Percentiles rank a stretch among this genome's conserved stretches.
These are phyloP conservation scores for Cyclina sinensis DNA, from an alignment of 1,140 invertebrate species.

Conservation along the genomic window DNA sequence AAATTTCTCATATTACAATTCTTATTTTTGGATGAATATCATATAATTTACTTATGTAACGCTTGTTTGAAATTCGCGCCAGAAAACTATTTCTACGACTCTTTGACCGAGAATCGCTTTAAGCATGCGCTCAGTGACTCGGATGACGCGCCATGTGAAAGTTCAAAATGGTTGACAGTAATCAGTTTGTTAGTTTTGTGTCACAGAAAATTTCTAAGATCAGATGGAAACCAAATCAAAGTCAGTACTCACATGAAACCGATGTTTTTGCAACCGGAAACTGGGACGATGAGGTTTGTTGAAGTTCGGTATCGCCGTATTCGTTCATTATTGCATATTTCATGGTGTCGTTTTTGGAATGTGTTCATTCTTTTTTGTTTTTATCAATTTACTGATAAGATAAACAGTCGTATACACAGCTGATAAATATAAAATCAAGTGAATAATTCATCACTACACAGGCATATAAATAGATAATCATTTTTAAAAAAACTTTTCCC, in stretches of 20 bases:
- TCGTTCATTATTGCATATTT: not conserved
- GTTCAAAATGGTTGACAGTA: constrained; percentile 79
- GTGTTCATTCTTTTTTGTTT: not conserved
- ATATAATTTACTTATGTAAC: too few relatives aligned
- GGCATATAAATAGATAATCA: too few relatives aligned
- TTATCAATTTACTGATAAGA: constrained; percentile 12
- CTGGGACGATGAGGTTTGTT: constrained; percentile 91
- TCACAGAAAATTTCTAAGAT: constrained; percentile 92
- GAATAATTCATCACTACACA: too few relatives aligned
- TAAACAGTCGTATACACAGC: too few relatives aligned
- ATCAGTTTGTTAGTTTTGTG: constrained; percentile 83
- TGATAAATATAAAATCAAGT: too few relatives aligned
- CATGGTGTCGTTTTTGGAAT: not conserved
- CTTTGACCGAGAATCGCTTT: not conserved
- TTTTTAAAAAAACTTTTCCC: too few relatives aligned
- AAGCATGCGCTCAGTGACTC: not conserved
- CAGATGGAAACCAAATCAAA: constrained; percentile 91
- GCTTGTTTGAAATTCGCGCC: not conserved
- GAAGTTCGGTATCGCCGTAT: not conserved
- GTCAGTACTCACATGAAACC: constrained; percentile 89
- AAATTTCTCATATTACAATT: too few relatives aligned
- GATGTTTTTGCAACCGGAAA: constrained; percentile 93
- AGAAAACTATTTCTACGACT: not conserved
- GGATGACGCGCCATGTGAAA: constrained; percentile 72
- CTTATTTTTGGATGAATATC: too few relatives aligned